Base-by-base conservation (phyloP, 2,113 vertebrate genomes). In the Apaloderma vittatum region DNA sequence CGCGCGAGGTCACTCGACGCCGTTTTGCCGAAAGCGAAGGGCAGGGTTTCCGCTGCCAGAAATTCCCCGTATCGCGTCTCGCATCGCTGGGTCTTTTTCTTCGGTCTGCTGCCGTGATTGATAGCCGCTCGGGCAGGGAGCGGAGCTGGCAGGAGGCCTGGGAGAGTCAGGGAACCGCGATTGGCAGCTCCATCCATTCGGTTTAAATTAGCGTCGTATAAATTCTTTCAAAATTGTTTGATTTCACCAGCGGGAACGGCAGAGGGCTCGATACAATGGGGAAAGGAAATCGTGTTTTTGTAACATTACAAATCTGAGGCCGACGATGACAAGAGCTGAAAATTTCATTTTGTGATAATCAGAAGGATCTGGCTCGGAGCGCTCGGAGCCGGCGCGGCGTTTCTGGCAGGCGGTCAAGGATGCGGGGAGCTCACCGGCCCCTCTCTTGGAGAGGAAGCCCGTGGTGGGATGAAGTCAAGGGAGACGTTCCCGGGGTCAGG, bases 141-240 rank as follows among this genome's bases (percentile, higher is more conserved):
- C 14, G 0, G 86, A 32, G 91, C 93, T 94, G 96, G 94, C 95
- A 13, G 40, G 55, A 66, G 72, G 82, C 96, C 93, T 7, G 72
- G 76, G 46, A 16, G 82, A 67, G 48, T 7, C 40, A 1, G 86
- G 93, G 90, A 94, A 15, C 59, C 0, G 73, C 46, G 15, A 61
- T 75, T 87, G 93, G 94, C 95, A 95, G 91, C 93, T 24, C 1
- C 12, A 3, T 15, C 1, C 91, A 18, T 94, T 96, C 34, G 76
- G 94, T 95, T 96, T 91, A 65, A 96, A 96, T 96, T 74, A 81
- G 80, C 93, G 78, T 93, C 76, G 8, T 92, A 86, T 62, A 96
- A 92, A 95, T 96, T 92, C 93, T 85, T 91, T 51, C 20, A 1
- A 55, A 95, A 88, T 88, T 21, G 88, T 95, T 95, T 94, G 95